phyloP scores from a whole-genome alignment of 2,797 vertebrate species.

The Sebastiscus tertius region DNA sequence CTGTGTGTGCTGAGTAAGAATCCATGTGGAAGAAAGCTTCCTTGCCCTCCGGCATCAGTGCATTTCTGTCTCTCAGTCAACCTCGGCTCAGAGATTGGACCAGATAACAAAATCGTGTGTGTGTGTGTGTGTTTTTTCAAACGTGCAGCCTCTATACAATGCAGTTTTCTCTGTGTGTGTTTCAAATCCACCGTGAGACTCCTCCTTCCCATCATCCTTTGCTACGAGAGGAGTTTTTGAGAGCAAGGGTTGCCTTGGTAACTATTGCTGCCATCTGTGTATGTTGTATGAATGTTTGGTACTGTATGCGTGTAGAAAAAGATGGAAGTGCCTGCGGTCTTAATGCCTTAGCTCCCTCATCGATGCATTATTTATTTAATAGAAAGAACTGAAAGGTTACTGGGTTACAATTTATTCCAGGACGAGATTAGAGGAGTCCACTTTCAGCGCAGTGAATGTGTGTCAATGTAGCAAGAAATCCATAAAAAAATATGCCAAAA shows the following conservation, averaged over 20 bases:
- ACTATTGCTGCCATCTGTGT: conserved; percentile 74
- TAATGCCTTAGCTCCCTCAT: conserved; percentile 59
- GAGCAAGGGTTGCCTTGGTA: conserved; percentile 77
- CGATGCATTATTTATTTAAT: conserved; percentile 75
- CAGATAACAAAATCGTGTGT: conserved; percentile 35
- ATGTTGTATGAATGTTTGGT: conserved; percentile 49
- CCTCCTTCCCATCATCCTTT: conserved; percentile 59
- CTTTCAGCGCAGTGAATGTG: conserved; percentile 32
- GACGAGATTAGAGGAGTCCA: conserved; percentile 49
- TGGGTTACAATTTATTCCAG: conserved; percentile 57
- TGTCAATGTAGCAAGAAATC: conserved; percentile 14
- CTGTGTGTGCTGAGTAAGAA: conserved; percentile 27
- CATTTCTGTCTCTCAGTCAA: conserved; percentile 60
- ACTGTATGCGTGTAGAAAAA: conserved; percentile 46
- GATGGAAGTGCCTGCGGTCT: conserved; percentile 34
- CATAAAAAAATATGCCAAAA: conserved; percentile 19
- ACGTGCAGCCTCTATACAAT: neutral
- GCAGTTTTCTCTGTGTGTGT: neutral
- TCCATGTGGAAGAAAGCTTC: conserved; percentile 40
- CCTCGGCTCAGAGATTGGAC: conserved; percentile 40
- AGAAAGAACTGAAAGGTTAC: conserved; percentile 63
- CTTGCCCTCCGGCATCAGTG: conserved; percentile 36
- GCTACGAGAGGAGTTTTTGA: conserved; percentile 53
- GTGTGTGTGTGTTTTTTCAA: neutral
- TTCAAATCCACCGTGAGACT: conserved; percentile 24